Conservation (phyloP, 2,113 vertebrate species). For the Rynchops niger region DNA sequence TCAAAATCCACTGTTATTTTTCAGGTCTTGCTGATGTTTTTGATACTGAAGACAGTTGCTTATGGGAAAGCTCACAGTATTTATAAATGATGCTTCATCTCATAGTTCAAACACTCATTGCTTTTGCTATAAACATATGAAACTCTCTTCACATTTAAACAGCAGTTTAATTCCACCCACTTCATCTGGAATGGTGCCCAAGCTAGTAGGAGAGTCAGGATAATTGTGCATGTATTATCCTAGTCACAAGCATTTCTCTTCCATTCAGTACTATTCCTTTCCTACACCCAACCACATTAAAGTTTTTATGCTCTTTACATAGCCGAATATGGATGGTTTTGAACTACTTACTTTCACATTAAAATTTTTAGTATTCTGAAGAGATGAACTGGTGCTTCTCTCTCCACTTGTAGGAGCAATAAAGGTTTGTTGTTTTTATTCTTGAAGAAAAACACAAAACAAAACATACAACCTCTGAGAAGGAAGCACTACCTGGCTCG, state of each 20-base stretch:
- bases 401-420: rapidly evolving
- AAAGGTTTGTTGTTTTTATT: neutral
- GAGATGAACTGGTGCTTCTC: neutral
- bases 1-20: neutral
- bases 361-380: neutral
- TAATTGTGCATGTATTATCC: neutral
- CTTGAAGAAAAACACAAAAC: neutral
- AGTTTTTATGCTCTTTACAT: neutral
- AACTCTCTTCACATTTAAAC: neutral
- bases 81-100: neutral
- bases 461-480: neutral
- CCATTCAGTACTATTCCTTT: neutral
- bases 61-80: neutral
- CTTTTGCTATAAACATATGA: neutral
- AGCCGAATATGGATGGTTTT: neutral
- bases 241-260: neutral
- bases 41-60: neutral
- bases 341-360: neutral
- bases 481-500: neutral
- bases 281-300: neutral
- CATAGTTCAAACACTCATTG: neutral
- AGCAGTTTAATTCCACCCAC: neutral
- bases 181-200: neutral
- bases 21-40: neutral
- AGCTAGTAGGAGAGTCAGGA: neutral